These are phyloP conservation scores for Stichodactyla mertensii DNA, from an alignment of 64 coral and sea anemone genomes.

Conservation along the genomic window DNA sequence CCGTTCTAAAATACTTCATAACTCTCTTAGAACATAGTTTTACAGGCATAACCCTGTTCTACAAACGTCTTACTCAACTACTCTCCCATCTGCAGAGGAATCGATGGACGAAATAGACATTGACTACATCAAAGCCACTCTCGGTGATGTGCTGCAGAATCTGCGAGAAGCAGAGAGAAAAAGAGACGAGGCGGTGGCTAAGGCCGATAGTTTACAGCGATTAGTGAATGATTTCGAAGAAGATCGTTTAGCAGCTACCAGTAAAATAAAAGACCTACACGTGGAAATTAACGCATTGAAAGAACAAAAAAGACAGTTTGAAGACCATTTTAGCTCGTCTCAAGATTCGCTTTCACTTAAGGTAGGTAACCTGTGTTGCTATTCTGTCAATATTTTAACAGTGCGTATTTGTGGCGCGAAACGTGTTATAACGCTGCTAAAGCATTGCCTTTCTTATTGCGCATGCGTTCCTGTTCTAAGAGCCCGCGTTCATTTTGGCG, in stretches of 20 bases:
- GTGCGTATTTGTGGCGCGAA: too few relatives aligned
- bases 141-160: slow-evolving; percentile 64
- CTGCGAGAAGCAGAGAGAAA: slow-evolving; percentile 68
- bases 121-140: slow-evolving; percentile 53
- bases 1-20: too few relatives aligned
- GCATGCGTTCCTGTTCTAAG: too few relatives aligned
- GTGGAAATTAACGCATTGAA: slow-evolving; percentile 55
- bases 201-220: slow-evolving; percentile 57
- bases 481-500: too few relatives aligned
- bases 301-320: slow-evolving; percentile 61
- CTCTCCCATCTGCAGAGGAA: slow-evolving; percentile 37
- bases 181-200: slow-evolving; percentile 49
- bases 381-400: too few relatives aligned
- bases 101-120: slow-evolving; percentile 75
- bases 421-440: too few relatives aligned
- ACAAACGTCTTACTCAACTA: background rate
- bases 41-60: too few relatives aligned
- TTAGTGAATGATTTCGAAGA: slow-evolving; percentile 47
- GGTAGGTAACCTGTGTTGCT: slow-evolving; percentile 19
- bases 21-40: too few relatives aligned
- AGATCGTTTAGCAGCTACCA: slow-evolving; percentile 34
- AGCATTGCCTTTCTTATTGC: too few relatives aligned
- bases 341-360: slow-evolving; percentile 60
- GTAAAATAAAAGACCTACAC: slow-evolving; percentile 47
- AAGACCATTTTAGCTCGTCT: slow-evolving; percentile 48